A percentile compares a stretch with the other conserved stretches of the same genome.
Evolutionary conservation across 2,113 vertebrate genomes (phyloP).

Genomic region (Xenopus borealis): DNA sequence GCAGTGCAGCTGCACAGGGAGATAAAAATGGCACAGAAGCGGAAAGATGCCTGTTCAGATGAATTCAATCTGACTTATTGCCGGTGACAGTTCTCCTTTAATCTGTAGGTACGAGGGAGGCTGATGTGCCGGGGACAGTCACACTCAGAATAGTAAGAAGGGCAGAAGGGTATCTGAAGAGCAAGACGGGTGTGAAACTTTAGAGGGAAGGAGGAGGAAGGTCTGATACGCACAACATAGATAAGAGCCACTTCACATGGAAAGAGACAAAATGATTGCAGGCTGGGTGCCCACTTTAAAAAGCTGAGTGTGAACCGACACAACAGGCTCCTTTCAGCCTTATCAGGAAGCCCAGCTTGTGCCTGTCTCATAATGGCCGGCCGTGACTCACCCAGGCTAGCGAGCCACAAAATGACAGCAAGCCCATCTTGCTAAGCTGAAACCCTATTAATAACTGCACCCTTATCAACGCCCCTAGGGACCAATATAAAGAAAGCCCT

Average conservation of each 20-base stretch:
- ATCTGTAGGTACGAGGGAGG: background rate
- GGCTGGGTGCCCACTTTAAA: slow-evolving; percentile 24
- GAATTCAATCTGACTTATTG: too few species aligned
- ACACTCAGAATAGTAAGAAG: slow-evolving; percentile 2
- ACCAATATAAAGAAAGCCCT: too few species aligned
- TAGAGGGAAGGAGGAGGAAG: background rate
- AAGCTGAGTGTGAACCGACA: background rate
- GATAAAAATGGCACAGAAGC: too few species aligned
- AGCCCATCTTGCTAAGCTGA: background rate
- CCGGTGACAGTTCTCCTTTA: background rate
- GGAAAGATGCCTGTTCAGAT: too few species aligned
- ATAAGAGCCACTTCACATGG: slow-evolving; percentile 21
- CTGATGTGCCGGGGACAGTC: background rate
- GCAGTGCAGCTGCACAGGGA: too few species aligned
- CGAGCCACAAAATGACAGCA: background rate
- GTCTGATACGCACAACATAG: background rate
- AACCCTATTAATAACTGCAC: too few species aligned
- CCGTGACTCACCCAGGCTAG: background rate
- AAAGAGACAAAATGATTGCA: slow-evolving; percentile 37
- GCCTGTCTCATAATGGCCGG: slow-evolving; percentile 2
- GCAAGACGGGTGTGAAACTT: background rate
- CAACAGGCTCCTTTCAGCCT: background rate
- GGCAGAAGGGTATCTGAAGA: background rate
- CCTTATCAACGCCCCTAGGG: too few species aligned
- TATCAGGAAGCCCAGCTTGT: slow-evolving; percentile 19